Percentiles rank a stretch among this genome's conserved stretches.
These are phyloP conservation scores for Eremobia ochroleuca DNA, from an alignment of 2,888 invertebrate species.

Conservation along the genomic window DNA sequence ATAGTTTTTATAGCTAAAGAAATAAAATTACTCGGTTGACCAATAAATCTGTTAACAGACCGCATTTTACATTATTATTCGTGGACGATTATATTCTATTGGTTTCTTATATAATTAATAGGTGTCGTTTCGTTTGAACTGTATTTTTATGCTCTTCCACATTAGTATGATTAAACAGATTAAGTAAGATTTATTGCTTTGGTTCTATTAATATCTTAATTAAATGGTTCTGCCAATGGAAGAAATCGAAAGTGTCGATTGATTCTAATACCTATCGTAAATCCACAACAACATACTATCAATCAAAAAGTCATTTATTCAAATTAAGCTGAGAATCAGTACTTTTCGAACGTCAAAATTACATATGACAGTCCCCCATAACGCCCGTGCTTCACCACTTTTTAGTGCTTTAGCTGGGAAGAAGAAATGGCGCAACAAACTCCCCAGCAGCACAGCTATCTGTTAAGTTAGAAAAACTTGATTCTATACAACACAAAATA, in stretches of 20 bases:
- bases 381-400: not conserved
- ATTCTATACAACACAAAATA: not conserved
- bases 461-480: not conserved
- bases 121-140: conserved; percentile 51
- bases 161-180: conserved; percentile 50
- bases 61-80: conserved; percentile 49
- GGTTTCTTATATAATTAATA: conserved; percentile 56
- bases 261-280: conserved; percentile 22
- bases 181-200: conserved; percentile 51
- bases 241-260: conserved; percentile 46
- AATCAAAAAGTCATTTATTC: not conserved
- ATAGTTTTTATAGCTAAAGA: conserved; percentile 33
- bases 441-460: not conserved
- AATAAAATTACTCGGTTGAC: conserved; percentile 46
- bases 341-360: not conserved
- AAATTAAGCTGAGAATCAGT: not conserved
- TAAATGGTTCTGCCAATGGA: conserved; percentile 45
- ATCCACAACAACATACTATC: not conserved
- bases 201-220: conserved; percentile 52
- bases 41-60: conserved; percentile 56
- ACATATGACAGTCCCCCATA: no score
- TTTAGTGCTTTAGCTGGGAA: not conserved
- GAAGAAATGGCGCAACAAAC: not conserved
- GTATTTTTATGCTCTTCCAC: conserved; percentile 52
- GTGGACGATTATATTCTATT: conserved; percentile 40